Evolutionary conservation across 2,113 vertebrate species (phyloP).

Genomic region (Calonectris borealis): DNA sequence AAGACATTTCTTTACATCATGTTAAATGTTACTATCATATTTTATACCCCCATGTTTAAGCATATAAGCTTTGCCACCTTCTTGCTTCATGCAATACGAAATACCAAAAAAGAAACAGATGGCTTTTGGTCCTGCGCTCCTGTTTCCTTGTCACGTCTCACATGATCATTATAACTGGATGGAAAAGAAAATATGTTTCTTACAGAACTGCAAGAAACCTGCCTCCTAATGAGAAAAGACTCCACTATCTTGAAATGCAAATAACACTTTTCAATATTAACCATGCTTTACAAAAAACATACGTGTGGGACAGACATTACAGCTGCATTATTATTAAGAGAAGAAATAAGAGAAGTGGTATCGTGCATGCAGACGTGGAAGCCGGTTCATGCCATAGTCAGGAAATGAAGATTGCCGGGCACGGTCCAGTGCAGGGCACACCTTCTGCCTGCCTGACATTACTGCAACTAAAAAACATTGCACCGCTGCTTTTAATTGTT

Average conservation of each 20-base stretch:
- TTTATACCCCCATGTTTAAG: not conserved
- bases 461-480: not conserved
- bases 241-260: not conserved
- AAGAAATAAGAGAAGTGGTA: not conserved
- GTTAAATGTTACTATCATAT: not conserved
- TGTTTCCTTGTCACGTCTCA: conserved; percentile 59
- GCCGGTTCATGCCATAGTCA: not conserved
- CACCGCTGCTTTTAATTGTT: not conserved
- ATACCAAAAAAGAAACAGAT: conserved; percentile 51
- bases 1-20: not conserved
- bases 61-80: conserved; percentile 24
- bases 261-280: not conserved
- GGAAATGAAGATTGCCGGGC: not conserved
- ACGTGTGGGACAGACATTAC: not conserved
- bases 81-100: conserved; percentile 3
- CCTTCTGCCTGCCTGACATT: not conserved
- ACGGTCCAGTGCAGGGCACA: rapidly evolving
- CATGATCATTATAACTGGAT: conserved; percentile 32
- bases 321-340: not conserved
- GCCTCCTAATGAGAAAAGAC: conserved; percentile 24
- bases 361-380: rapidly evolving
- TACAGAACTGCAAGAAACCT: conserved; percentile 39
- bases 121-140: conserved; percentile 56
- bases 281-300: not conserved
- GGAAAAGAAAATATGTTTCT: conserved; percentile 47